phyloP scores from a whole-genome alignment of 1,140 invertebrate genomes.

The Cryptotermes secundus region DNA sequence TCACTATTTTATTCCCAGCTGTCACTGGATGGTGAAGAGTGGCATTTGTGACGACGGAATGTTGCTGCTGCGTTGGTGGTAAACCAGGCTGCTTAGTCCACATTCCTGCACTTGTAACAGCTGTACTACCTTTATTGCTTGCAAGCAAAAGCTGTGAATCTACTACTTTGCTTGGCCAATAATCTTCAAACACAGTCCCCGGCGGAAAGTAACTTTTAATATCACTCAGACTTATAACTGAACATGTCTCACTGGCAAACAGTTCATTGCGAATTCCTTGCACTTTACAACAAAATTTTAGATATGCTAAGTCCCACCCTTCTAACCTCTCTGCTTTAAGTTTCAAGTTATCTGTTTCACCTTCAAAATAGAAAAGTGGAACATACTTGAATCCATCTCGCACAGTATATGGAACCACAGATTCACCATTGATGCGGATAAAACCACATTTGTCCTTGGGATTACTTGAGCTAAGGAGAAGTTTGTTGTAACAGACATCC shows the following conservation, averaged over 20 bases:
- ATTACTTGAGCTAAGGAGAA: slow-evolving; percentile 55
- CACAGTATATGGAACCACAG: slow-evolving; percentile 89
- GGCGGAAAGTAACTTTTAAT: slow-evolving; percentile 89
- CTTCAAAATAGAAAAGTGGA: slow-evolving; percentile 91
- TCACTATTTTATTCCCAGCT: slow-evolving; percentile 12
- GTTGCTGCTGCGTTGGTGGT: slow-evolving; percentile 26
- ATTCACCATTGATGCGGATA: slow-evolving; percentile 90
- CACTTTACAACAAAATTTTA: slow-evolving; percentile 93
- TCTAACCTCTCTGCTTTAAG: slow-evolving; percentile 79
- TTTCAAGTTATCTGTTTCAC: slow-evolving; percentile 86
- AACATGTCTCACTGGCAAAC: slow-evolving; percentile 84
- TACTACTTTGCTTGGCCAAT: slow-evolving; percentile 85
- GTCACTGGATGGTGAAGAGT: slow-evolving; percentile 38
- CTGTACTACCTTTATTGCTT: slow-evolving; percentile 31
- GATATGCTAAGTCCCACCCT: slow-evolving; percentile 87
- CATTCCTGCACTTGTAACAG: slow-evolving; percentile 32
- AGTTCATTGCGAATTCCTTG: slow-evolving; percentile 89
- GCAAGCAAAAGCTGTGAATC: slow-evolving; percentile 61
- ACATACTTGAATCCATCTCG: slow-evolving; percentile 83
- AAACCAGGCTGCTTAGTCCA: slow-evolving; percentile 37
- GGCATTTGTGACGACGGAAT: neutral
- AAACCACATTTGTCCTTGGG: slow-evolving; percentile 85
- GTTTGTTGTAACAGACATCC: slow-evolving; percentile 82
- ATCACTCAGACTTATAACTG: slow-evolving; percentile 83
- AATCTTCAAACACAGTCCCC: slow-evolving; percentile 84